phyloP scores from a whole-genome alignment of 2,797 vertebrate species.

The Lutra lutra region DNA sequence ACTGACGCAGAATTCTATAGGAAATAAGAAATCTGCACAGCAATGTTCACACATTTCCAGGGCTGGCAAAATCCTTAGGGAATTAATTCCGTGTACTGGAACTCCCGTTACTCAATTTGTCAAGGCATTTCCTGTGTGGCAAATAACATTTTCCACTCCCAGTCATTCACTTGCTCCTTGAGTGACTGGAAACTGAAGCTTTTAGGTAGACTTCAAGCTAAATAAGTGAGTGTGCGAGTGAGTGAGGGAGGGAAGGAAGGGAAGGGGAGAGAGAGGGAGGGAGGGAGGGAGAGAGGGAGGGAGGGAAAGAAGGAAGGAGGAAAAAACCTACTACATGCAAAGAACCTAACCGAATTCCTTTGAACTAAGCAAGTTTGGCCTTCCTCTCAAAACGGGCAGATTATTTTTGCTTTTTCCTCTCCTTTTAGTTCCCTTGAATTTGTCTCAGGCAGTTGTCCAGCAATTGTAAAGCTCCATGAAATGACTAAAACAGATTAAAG shows the following conservation, averaged over 20 bases:
- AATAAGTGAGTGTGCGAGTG: not conserved
- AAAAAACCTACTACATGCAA: not conserved
- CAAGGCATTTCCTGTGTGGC: not conserved
- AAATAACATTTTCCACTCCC: not conserved
- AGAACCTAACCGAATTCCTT: not conserved
- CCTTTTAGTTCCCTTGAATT: not conserved
- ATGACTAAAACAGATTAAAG: not conserved
- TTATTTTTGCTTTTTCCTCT: slow-evolving; percentile 10
- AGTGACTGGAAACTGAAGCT: not conserved
- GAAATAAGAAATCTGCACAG: not conserved
- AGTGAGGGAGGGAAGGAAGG: not conserved
- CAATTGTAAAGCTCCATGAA: slow-evolving; percentile 5
- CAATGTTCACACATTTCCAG: not conserved
- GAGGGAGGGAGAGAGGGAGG: fast-evolving
- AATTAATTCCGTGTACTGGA: slow-evolving; percentile 22
- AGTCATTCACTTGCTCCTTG: not conserved
- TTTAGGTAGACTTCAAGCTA: not conserved
- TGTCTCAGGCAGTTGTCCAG: not conserved
- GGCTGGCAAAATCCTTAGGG: not conserved
- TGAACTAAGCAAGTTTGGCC: not conserved
- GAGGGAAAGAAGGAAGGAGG: not conserved
- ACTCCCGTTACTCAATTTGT: slow-evolving; percentile 23
- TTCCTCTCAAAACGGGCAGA: not conserved
- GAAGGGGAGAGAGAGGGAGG: no score
- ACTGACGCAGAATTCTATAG: not conserved